A percentile compares a stretch with the other conserved stretches of the same genome.
These are phyloP conservation scores for Gobio gobio DNA, from an alignment of 2,113 vertebrate genomes.

Conservation along the genomic window DNA sequence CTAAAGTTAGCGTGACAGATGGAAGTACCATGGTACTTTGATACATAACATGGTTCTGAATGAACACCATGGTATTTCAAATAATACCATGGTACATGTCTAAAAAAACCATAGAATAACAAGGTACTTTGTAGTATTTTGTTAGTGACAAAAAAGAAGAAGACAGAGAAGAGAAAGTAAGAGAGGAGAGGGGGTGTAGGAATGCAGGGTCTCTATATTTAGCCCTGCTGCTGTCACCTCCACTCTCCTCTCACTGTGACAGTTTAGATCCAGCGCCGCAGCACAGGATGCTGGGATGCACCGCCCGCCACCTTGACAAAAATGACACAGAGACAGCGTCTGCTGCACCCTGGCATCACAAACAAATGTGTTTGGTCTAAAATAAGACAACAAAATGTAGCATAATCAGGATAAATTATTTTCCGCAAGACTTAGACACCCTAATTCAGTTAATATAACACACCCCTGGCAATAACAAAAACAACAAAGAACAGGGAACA, in stretches of 20 bases:
- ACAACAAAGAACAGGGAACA: not conserved
- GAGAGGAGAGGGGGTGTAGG: slow-evolving; percentile 46
- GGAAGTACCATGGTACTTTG: not conserved
- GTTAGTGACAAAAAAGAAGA: slow-evolving; percentile 56
- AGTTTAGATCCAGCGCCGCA: slow-evolving; percentile 71
- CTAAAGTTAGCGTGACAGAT: not conserved
- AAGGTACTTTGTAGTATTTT: not conserved
- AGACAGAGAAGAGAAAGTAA: slow-evolving; percentile 48
- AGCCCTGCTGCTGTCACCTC: slow-evolving; percentile 77
- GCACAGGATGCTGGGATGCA: slow-evolving; percentile 74
- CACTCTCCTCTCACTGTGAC: slow-evolving; percentile 73
- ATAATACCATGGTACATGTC: not conserved
- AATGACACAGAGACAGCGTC: not conserved
- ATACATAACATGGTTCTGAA: not conserved
- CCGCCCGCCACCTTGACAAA: slow-evolving; percentile 30
- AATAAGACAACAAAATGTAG: slow-evolving; percentile 11
- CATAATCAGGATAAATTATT: not conserved
- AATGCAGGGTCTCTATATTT: slow-evolving; percentile 78
- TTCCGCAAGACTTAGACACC: not conserved
- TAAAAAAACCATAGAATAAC: not conserved
- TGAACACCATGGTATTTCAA: not conserved
- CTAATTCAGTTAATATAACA: slow-evolving; percentile 21
- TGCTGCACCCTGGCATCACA: slow-evolving; percentile 62
- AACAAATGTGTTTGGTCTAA: not conserved
- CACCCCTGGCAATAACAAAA: slow-evolving; percentile 23